Evolutionary conservation across 2,797 vertebrate species (phyloP).

Genomic region (Tamandua tetradactyla): DNA sequence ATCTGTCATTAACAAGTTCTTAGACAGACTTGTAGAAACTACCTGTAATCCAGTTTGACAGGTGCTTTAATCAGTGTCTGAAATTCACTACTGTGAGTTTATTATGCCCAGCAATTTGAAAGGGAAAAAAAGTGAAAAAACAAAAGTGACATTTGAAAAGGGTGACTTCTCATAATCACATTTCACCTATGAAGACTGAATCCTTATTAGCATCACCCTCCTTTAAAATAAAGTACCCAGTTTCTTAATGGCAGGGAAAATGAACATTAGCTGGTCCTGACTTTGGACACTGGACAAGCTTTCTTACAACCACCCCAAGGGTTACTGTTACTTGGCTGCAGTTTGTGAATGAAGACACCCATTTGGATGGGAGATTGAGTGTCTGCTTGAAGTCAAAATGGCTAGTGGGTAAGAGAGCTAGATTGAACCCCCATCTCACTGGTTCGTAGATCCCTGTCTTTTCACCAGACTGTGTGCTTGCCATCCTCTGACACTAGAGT

Average conservation of each 20-base stretch:
- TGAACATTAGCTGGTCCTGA: background rate
- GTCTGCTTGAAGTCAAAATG: background rate
- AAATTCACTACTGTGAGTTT: constrained; percentile 15
- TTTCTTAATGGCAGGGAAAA: background rate
- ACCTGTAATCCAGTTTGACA: background rate
- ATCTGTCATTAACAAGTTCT: constrained; percentile 23
- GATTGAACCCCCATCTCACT: background rate
- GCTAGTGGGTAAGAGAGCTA: background rate
- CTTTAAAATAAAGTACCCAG: background rate
- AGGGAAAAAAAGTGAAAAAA: background rate
- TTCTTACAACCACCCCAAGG: background rate
- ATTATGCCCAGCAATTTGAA: background rate
- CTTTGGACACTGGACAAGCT: background rate
- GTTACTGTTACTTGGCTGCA: background rate
- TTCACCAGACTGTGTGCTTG: background rate
- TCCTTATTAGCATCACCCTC: background rate
- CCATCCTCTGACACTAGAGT: background rate
- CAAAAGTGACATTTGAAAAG: background rate
- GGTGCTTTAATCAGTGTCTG: background rate
- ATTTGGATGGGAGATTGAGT: background rate
- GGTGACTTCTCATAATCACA: background rate
- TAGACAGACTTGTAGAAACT: constrained; percentile 30
- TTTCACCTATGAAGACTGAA: background rate
- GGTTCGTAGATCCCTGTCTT: background rate
- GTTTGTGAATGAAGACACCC: background rate